Evolutionary conservation across 2,797 vertebrate species (phyloP).

Genomic region (Anguilla megastoma): DNA sequence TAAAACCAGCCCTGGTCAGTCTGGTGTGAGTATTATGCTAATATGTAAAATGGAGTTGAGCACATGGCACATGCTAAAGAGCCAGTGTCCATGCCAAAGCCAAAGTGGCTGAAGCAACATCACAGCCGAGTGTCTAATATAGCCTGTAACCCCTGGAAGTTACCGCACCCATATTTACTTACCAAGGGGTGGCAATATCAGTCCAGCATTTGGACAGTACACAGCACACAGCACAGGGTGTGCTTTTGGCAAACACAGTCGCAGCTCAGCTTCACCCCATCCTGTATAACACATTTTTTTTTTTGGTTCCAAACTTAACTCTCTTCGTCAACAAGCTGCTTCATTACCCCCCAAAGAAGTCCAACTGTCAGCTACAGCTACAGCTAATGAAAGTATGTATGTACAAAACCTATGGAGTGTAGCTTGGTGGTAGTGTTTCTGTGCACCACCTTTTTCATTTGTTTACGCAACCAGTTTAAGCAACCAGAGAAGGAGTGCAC

Average conservation of each 20-base stretch:
- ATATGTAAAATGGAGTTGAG: slow-evolving; percentile 57
- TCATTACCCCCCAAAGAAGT: not conserved
- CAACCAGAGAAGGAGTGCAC: not conserved
- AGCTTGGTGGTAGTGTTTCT: not conserved
- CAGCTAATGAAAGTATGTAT: not conserved
- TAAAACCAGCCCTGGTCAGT: slow-evolving; percentile 34
- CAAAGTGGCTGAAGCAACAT: slow-evolving; percentile 20
- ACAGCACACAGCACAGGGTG: slow-evolving; percentile 12
- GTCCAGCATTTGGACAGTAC: slow-evolving; percentile 26
- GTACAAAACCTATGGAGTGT: not conserved
- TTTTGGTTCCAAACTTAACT: slow-evolving; percentile 13
- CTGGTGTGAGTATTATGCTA: not conserved
- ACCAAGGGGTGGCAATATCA: slow-evolving; percentile 44
- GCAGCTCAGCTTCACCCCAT: slow-evolving; percentile 6
- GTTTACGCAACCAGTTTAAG: not conserved
- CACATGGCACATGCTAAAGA: slow-evolving; percentile 34
- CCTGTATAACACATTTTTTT: slow-evolving; percentile 18
- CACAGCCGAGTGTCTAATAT: slow-evolving; percentile 38
- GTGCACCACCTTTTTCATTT: not conserved
- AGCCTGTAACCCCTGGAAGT: not conserved
- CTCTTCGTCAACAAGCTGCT: not conserved
- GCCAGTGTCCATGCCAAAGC: not conserved
- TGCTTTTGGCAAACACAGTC: slow-evolving; percentile 32
- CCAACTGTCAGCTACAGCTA: not conserved
- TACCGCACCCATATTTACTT: slow-evolving; percentile 68